Conservation (phyloP, 1,140 invertebrate genomes). For the Anastrepha ludens region DNA sequence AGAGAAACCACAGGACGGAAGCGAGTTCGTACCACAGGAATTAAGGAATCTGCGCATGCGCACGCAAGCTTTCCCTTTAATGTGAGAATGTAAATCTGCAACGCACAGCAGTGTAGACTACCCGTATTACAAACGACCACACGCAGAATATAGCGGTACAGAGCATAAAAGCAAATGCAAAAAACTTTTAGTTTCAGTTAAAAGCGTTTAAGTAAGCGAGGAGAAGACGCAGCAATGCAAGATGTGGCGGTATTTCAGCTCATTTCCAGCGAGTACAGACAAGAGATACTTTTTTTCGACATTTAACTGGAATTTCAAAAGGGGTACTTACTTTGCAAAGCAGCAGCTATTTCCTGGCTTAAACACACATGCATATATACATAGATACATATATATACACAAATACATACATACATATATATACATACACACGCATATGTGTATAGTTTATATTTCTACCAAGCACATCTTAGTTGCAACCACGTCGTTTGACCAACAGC, state of each 20-base stretch:
- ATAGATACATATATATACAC: no score
- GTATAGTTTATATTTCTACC: no score
- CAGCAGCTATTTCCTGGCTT: not conserved
- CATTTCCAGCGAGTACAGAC: not conserved
- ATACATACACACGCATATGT: no score
- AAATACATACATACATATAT: no score
- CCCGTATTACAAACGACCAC: not conserved
- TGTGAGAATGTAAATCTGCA: no score
- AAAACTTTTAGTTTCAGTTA: not conserved
- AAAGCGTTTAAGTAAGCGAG: not conserved
- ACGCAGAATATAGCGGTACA: not conserved
- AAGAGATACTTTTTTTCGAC: no score
- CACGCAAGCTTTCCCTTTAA: not conserved
- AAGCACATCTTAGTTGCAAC: not conserved
- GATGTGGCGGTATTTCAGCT: conserved; percentile 14
- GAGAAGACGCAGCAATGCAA: not conserved
- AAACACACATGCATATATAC: no score
- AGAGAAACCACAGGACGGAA: not conserved
- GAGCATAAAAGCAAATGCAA: not conserved
- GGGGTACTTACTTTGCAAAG: not conserved
- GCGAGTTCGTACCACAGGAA: not conserved
- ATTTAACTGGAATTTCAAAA: not conserved
- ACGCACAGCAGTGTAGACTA: not conserved
- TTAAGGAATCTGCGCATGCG: not conserved
- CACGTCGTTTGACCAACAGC: not conserved